phyloP scores from a whole-genome alignment of 2,888 invertebrate genomes.

The Erannis defoliaria region DNA sequence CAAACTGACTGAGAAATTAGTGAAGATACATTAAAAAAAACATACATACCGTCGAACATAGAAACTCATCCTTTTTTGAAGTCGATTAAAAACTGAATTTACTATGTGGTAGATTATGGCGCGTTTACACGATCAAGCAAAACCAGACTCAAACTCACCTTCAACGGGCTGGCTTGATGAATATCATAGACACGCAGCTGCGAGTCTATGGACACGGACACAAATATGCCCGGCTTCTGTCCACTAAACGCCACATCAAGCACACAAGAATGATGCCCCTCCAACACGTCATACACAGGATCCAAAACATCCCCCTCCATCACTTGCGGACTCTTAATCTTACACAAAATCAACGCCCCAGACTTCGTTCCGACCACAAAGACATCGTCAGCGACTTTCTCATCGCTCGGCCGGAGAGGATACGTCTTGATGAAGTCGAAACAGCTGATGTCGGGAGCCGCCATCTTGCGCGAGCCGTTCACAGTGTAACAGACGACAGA shows the following conservation, averaged over 20 bases:
- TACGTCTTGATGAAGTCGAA: conserved; percentile 72
- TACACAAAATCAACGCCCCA: conserved; percentile 67
- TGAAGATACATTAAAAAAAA: no score
- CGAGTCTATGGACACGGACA: conserved; percentile 73
- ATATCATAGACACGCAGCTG: conserved; percentile 73
- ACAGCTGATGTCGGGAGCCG: conserved; percentile 66
- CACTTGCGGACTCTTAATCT: conserved; percentile 52
- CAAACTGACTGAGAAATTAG: no score
- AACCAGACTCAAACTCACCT: conserved; percentile 56
- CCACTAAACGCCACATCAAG: conserved; percentile 67
- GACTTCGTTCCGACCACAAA: conserved; percentile 72
- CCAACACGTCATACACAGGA: conserved; percentile 65
- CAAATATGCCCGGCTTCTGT: conserved; percentile 67
- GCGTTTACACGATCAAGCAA: conserved; percentile 1
- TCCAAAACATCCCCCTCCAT: conserved; percentile 56
- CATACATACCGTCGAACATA: no score
- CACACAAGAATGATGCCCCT: conserved; percentile 67
- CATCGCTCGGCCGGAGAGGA: conserved; percentile 62
- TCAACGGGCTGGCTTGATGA: conserved; percentile 65
- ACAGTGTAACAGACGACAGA: conserved; percentile 64
- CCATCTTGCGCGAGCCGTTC: conserved; percentile 61
- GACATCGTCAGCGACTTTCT: conserved; percentile 63
- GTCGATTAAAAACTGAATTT: no score
- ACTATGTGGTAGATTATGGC: no score
- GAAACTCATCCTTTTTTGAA: no score